Evolutionary conservation across 2,113 vertebrate species (phyloP).

Genomic region (Sterrhoptilus dennistouni): DNA sequence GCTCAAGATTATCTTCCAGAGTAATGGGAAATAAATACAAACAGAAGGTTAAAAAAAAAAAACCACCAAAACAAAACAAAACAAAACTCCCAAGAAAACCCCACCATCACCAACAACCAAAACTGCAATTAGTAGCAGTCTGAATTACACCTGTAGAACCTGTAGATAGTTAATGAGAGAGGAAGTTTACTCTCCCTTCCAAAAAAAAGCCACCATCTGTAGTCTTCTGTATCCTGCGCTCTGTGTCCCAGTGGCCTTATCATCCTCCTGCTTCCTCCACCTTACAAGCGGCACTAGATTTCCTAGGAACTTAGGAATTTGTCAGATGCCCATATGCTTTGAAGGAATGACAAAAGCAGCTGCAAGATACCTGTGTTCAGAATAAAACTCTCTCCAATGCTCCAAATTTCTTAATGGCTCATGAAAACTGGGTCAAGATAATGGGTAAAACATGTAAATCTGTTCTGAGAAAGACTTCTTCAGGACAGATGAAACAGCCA

Average conservation of each 20-base stretch:
- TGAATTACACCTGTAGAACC: not conserved
- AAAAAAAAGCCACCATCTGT: not conserved
- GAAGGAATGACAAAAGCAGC: not conserved
- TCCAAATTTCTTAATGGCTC: not conserved
- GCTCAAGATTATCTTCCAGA: not conserved
- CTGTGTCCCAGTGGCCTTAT: not conserved
- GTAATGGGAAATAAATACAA: not conserved
- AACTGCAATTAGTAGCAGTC: not conserved
- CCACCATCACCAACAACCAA: not conserved
- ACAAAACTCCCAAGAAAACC: not conserved
- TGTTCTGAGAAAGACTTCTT: not conserved
- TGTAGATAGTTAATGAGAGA: not conserved
- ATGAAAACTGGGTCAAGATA: not conserved
- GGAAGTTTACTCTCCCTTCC: not conserved
- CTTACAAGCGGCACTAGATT: not conserved
- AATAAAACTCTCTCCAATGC: not conserved
- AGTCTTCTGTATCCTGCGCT: not conserved
- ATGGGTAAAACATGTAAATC: not conserved
- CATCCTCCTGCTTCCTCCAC: not conserved
- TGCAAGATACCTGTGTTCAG: not conserved
- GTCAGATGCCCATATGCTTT: not conserved
- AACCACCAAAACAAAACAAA: not conserved
- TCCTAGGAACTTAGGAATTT: not conserved
- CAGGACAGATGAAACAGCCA: not conserved
- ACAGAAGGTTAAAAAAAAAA: not conserved